Base-by-base conservation (phyloP, 2,113 vertebrate genomes). In the Aphelocoma coerulescens region DNA sequence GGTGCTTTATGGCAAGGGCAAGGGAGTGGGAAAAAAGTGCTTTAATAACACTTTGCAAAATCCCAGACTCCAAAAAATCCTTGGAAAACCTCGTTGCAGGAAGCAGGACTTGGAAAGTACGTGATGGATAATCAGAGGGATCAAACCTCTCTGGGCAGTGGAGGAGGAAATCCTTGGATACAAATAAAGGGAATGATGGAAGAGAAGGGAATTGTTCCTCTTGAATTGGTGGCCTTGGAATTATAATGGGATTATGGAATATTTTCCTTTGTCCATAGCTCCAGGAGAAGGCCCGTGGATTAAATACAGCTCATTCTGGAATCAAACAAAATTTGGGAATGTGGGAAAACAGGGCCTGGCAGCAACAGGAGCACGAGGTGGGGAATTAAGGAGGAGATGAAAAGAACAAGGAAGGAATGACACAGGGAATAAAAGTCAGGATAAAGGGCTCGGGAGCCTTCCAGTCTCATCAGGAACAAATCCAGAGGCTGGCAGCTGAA, bases 171-270 rank as follows among this genome's bases (percentile, higher is more conserved):
- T 41, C 3, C 12, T 44, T 23, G 21, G 66, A 4, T 27, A 12
- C 5, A 69, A 41, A 58, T 2, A 15, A 23, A 67, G 16, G 43
- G n/a, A 48, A 24, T 13, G 23, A 17, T 0, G 16, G 54, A 30
- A 28, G 20, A 68, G 39, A 23, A 74, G 55, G 20, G 41, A 57
- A 69, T 33, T 19, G 16, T 3, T 87, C 57, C 24, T 58, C 32
- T 21, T 55, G 41, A 10, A 1, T 5, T 9, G 13, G 22, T 10
- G 32, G 20, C 59, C 48, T 5, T 62, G 26, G 13, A 30, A 43
- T 67, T 7, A 1, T 18, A 18, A 65, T 0, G 4, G 16, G 22
- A 37, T 65, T 55, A 13, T 1, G 7, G 30, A 15, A 1, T n/a
- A 11, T 6, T 10, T 19, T 23, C 43, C 61, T 66, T 32, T 66